Evolutionary conservation across 2,888 invertebrate species (phyloP), one percentile per base, ranked within the genome.

Genomic region (Spodoptera picta): DNA sequence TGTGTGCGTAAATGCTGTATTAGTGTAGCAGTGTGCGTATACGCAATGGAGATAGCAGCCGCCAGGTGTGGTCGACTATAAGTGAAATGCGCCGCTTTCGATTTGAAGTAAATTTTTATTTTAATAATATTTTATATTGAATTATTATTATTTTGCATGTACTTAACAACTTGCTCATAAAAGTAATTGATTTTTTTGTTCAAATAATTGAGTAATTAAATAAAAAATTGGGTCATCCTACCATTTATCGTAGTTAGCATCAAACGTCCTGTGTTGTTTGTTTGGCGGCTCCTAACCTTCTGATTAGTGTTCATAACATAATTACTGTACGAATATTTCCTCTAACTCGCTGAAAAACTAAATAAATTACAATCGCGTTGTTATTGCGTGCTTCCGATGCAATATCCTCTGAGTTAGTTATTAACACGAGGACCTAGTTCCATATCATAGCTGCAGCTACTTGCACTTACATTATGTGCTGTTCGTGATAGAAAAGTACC

Each of bases 41-140:
- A 89, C 92, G 92, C 93, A 91, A 83, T 85, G 91, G 93, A 93
- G 94, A 94, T 92, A 93, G 94, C 89, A 86, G 81, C 71, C 82
- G 82, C 45, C 91, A 90, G 90, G 83, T 84, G 70, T 36, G 65
- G 36, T 75, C 91, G 93, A 93, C 87, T 83, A 66, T 42, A 81
- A 85, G 89, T 87, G 94, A 94, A 94, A 94, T 93, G 94, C 91
- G 86, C 75, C 92, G 92, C 92, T 73, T 56, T 53, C 56, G 56
- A 48, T 63, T 59, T 43, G 4, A 19, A 0, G 46, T 44, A 6
- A 14, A 55, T 45, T 65, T 42, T 45, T 57, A 4, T 23, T 14
- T 24, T 10, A 43, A 24, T 41, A 7, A 11, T n/a, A 24, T 44
- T 14, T 44, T 0, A 9, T 27, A 9, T 4, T 43, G 36, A 36